Base-by-base conservation (phyloP, 2,113 vertebrate genomes). In the Paracanthobrama guichenoti region DNA sequence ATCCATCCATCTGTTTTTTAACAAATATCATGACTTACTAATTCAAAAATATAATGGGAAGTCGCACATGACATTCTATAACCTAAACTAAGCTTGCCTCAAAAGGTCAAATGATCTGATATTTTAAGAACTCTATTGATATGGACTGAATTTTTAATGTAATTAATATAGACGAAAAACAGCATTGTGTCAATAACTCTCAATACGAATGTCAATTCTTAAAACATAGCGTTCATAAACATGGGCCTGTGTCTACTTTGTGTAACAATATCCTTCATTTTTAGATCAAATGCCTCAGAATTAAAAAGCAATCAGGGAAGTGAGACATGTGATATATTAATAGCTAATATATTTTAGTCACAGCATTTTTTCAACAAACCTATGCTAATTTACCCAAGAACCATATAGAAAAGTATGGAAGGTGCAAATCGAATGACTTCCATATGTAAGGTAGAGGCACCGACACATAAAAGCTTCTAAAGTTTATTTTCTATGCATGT, bases 401-500 rank as follows among this genome's bases (percentile, higher is more conserved):
- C 53, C 18, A 24, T 59, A 8, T 8, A 57, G 12, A 31, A 75
- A 55, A 22, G 46, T 59, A 35, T 77, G 72, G 12, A 28, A 31
- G 69, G 76, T 53, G 1, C 26, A 44, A 16, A 44, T 39, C 39
- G 1, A 86, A 86, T 83, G 22, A 11, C 44, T 83, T 83, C 64
- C 81, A 79, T 67, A 64, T 83, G 81, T 79, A 55, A 53, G 24
- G 24, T 46, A 16, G 44, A 39, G 39, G 39, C 44, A 53, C 13
- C 7, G 53, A 39, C 7, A 64, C 39, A 16, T 24, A 46, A 24
- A 46, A 72, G 5, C 22, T 14, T 72, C 22, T 46, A 72, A 2
- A 73, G n/a, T 48, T 71, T 71, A 4, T 42, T 71, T 71, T 12
- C 35, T 71, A 12, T 0, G 8, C 4, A 71, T 11, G 0, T 3